Base-by-base conservation (phyloP, 1,140 invertebrate genomes). In the Dendrolimus punctatus region DNA sequence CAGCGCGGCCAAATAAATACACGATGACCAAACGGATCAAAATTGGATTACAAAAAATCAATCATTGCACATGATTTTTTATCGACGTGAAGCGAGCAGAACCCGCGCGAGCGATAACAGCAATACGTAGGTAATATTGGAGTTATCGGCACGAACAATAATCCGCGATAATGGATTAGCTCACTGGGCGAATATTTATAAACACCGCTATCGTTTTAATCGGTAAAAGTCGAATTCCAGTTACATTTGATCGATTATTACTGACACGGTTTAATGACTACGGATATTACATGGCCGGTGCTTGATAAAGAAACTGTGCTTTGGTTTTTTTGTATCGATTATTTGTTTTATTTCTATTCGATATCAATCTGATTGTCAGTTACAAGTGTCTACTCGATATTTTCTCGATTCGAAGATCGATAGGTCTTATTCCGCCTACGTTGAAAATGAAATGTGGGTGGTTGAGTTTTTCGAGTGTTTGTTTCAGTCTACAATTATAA, bases 101-200 rank as follows among this genome's bases (percentile, higher is more conserved):
- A 54, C 43, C 39, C 46, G 46, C 56, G 56, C 44, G 38, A 10
- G 46, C 58, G 58, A 60, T 71, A 71, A 61, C 65, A 58, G 52
- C 57, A 55, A 50, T 59, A 52, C 51, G 55, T 57, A 52, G 48
- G 59, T 59, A 66, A 68, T 58, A 65, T 75, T 58, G 9, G 46
- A 66, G 64, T 79, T 83, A 83, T 83, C 80, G 74, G 54, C 55
- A 41, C 55, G 54, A 73, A 74, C 73, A 71, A 73, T 85, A 85
- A 85, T 85, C 81, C 79, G 57, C 69, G 79, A 82, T 85, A 85
- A 78, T 80, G 81, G 79, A 85, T 85, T 85, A 85, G 59, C 72
- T 62, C 67, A 70, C 56, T 61, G 65, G 64, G 51, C 64, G 68
- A 66, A 68, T 74, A 80, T 81, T 81, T 81, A 75, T 76, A 84